phyloP scores from a whole-genome alignment of 2,888 invertebrate genomes.

The Andricus quercusramuli region DNA sequence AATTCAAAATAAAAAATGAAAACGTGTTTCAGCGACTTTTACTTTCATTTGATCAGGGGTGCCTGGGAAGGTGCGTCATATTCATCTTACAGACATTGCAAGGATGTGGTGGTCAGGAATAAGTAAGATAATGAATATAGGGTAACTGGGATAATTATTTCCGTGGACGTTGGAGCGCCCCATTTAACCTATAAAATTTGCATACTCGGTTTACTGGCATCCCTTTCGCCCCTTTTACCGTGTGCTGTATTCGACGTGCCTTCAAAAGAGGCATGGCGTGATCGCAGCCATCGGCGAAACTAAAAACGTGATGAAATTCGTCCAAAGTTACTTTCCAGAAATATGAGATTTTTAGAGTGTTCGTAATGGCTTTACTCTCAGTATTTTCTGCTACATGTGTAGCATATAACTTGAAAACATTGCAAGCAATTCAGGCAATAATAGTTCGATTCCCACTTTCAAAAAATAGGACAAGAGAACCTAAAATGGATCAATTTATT shows the following conservation, averaged over 20 bases:
- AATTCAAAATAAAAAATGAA: neutral
- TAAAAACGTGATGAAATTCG: constrained; percentile 31
- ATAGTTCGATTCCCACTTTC: neutral
- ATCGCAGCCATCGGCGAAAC: constrained; percentile 17
- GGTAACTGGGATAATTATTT: constrained; percentile 70
- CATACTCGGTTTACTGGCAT: constrained; percentile 55
- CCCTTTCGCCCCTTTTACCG: constrained; percentile 36
- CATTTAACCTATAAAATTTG: constrained; percentile 72
- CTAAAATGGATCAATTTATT: neutral
- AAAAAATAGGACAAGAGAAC: neutral
- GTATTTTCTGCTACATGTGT: neutral
- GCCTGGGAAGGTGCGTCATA: neutral
- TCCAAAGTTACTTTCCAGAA: constrained; percentile 28
- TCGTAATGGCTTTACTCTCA: neutral
- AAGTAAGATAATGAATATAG: constrained; percentile 65
- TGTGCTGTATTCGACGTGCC: constrained; percentile 39
- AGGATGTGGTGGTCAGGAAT: constrained; percentile 51
- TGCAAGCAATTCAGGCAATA: neutral
- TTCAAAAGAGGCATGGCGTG: constrained; percentile 1
- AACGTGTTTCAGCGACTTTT: neutral
- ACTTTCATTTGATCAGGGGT: neutral
- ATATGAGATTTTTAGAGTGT: constrained; percentile 7
- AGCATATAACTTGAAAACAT: neutral
- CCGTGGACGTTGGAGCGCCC: constrained; percentile 64
- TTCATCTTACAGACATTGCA: constrained; percentile 11